Conservation (phyloP, 2,888 invertebrate genomes). For the Ophioninae sp. region DNA sequence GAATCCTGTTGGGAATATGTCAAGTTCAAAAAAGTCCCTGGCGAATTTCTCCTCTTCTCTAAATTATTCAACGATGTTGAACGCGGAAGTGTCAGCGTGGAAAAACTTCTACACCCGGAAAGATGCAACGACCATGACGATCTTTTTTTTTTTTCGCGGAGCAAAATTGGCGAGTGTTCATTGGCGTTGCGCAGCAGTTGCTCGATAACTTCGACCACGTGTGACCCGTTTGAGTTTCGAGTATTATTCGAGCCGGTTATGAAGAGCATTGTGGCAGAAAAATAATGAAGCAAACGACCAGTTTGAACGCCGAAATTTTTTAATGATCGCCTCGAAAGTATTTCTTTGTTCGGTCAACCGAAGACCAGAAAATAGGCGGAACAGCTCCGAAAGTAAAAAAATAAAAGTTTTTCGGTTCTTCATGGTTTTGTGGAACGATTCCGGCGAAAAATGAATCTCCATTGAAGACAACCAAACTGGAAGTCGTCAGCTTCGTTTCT, state of each 20-base stretch:
- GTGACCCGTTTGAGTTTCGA: slow-evolving; percentile 27
- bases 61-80: slow-evolving; percentile 41
- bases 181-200: slow-evolving; percentile 9
- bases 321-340: not conserved
- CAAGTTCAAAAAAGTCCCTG: no score
- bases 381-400: no score
- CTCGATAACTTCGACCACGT: slow-evolving; percentile 41
- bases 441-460: no score
- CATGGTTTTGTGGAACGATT: no score
- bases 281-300: not conserved
- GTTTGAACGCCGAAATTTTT: not conserved
- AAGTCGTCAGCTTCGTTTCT: not conserved
- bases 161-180: slow-evolving; percentile 30
- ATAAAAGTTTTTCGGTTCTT: no score
- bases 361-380: not conserved
- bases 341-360: not conserved
- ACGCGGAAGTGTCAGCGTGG: slow-evolving; percentile 13
- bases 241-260: slow-evolving; percentile 1
- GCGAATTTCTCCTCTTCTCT: no score
- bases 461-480: not conserved
- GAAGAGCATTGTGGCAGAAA: not conserved
- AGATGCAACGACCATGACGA: slow-evolving; percentile 19
- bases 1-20: no score
- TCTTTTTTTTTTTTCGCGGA: not conserved
- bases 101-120: slow-evolving; percentile 7